Conservation (phyloP, 2,797 vertebrate genomes). For the Furcifer pardalis region DNA sequence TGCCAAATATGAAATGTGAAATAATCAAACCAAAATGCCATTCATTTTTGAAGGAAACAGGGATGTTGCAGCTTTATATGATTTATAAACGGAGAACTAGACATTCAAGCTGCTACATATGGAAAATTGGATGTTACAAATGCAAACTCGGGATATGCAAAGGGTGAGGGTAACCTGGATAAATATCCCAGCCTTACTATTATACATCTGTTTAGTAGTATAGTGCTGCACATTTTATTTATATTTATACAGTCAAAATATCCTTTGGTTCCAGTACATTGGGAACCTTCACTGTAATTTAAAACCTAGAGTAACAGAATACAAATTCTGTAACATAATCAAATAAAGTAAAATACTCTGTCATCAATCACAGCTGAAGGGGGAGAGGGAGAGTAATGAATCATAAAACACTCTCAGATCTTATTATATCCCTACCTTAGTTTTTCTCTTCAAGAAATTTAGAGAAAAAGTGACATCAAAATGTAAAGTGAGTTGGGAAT, state of each 20-base stretch:
- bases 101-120: conserved; percentile 21
- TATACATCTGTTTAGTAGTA: conserved; percentile 5
- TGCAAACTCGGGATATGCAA: conserved; percentile 12
- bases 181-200: not conserved
- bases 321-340: conserved; percentile 39
- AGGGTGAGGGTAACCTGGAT: not conserved
- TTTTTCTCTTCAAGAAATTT: not conserved
- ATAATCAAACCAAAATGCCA: conserved; percentile 32
- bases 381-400: conserved; percentile 8
- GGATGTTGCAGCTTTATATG: conserved; percentile 16
- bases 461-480: not conserved
- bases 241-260: conserved; percentile 23
- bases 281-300: conserved; percentile 27
- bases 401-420: not conserved
- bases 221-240: conserved; percentile 13
- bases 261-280: not conserved
- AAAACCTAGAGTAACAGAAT: conserved; percentile 7
- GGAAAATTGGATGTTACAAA: conserved; percentile 23
- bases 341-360: conserved; percentile 33
- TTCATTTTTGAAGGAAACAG: conserved; percentile 28
- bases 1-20: conserved; percentile 38
- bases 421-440: not conserved
- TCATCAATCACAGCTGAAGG: accelerated
- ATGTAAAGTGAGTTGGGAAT: not conserved
- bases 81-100: conserved; percentile 33